Evolutionary conservation across 1,140 invertebrate species (phyloP).

Genomic region (Dendrolimus punctatus): DNA sequence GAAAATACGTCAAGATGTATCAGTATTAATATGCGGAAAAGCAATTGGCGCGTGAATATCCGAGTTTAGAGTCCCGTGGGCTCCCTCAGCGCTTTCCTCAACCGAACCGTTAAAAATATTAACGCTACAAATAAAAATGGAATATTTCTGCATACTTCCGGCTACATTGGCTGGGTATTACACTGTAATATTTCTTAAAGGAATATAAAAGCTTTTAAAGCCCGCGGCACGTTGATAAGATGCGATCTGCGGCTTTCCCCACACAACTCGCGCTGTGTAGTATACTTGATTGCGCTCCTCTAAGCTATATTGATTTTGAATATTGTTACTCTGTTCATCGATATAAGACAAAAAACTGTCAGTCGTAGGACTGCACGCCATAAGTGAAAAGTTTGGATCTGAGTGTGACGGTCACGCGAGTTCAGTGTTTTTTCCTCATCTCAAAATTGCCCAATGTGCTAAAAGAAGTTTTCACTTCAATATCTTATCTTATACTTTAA

Average conservation of each 20-base stretch:
- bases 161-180: constrained; percentile 38
- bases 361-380: too few relatives aligned
- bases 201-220: constrained; percentile 66
- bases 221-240: constrained; percentile 50
- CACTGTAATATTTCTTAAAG: constrained; percentile 62
- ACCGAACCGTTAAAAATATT: constrained; percentile 49
- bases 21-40: constrained; percentile 41
- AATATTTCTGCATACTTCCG: constrained; percentile 64
- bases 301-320: constrained; percentile 57
- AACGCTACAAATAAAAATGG: constrained; percentile 57
- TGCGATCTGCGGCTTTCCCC: constrained; percentile 39
- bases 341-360: neutral
- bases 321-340: neutral
- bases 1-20: constrained; percentile 39
- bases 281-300: constrained; percentile 15
- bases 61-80: constrained; percentile 48
- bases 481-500: too few relatives aligned
- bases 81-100: constrained; percentile 28
- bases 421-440: too few relatives aligned
- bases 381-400: too few relatives aligned
- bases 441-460: too few relatives aligned
- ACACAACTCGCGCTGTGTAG: constrained; percentile 23
- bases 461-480: too few relatives aligned
- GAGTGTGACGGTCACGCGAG: too few relatives aligned
- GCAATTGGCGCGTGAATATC: constrained; percentile 53